Percentiles rank a stretch among this genome's conserved stretches.
phyloP scores from a whole-genome alignment of 1,140 invertebrate genomes.

The Aphelinus atriplicis region DNA sequence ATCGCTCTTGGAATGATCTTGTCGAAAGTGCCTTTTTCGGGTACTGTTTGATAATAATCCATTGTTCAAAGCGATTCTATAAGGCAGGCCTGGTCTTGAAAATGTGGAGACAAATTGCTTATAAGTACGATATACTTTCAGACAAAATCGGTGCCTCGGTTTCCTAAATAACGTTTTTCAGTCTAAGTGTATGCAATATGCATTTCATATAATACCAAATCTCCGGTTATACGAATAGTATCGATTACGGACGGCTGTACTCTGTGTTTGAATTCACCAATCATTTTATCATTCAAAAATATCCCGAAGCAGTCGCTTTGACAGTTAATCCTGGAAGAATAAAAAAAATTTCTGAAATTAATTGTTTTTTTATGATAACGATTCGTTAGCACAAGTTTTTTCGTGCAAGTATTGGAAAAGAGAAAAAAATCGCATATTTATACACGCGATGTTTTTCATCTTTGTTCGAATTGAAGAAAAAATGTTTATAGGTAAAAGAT shows the following conservation, averaged over 20 bases:
- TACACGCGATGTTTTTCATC: too few species aligned
- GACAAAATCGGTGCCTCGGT: neutral
- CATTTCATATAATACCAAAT: slow-evolving; percentile 52
- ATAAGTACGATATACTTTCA: too few species aligned
- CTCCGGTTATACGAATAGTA: slow-evolving; percentile 59
- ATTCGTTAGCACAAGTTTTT: too few species aligned
- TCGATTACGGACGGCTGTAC: slow-evolving; percentile 52
- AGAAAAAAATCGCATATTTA: too few species aligned
- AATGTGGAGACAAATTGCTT: neutral
- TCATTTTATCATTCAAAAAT: slow-evolving; percentile 60
- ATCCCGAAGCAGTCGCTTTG: slow-evolving; percentile 56
- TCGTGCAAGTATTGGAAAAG: too few species aligned
- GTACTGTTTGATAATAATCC: neutral
- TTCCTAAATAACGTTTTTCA: neutral
- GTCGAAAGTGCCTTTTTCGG: slow-evolving; percentile 32
- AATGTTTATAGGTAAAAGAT: neutral
- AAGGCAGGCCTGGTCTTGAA: neutral
- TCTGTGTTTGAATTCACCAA: slow-evolving; percentile 59
- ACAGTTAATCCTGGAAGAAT: slow-evolving; percentile 54
- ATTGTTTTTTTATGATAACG: neutral
- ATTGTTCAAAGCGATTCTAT: neutral
- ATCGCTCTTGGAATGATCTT: slow-evolving; percentile 41
- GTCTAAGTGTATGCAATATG: slow-evolving; percentile 10
- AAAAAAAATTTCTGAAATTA: slow-evolving; percentile 12
- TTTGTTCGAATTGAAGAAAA: neutral